Conservation (phyloP, 2,113 vertebrate species). For the Gymnobelideus leadbeateri region DNA sequence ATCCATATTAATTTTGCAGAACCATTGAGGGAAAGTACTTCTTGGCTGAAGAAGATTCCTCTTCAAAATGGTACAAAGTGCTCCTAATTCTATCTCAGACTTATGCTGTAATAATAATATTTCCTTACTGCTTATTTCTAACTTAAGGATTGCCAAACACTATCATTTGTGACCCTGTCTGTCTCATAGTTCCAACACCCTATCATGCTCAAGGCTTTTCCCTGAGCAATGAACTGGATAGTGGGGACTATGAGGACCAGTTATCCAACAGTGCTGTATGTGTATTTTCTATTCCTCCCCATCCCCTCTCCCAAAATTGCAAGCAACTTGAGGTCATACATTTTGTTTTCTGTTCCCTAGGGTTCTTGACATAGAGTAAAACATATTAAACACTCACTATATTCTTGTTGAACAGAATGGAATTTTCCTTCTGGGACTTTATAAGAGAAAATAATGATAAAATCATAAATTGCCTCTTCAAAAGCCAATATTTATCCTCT, state of each 20-base stretch:
- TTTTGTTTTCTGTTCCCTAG: background rate
- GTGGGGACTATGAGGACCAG: background rate
- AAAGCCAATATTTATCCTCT: slow-evolving; percentile 5
- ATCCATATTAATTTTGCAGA: background rate
- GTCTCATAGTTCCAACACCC: background rate
- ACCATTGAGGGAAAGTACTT: background rate
- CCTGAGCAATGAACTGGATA: background rate
- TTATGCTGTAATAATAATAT: background rate
- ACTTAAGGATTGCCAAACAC: background rate
- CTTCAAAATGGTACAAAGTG: background rate
- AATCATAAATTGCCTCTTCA: background rate
- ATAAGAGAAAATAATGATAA: slow-evolving; percentile 8
- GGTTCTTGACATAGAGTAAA: background rate
- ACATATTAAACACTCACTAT: background rate
- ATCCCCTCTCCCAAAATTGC: background rate
- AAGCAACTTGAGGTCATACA: background rate
- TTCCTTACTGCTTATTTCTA: background rate
- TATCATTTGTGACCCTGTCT: background rate
- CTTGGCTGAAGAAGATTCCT: background rate
- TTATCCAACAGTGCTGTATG: background rate
- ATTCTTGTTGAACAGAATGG: slow-evolving; percentile 4
- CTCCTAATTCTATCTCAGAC: background rate
- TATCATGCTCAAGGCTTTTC: background rate
- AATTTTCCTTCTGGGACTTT: background rate
- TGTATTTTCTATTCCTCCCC: background rate